A percentile compares a stretch with the other conserved stretches of the same genome.
Evolutionary conservation across 2,888 invertebrate genomes (phyloP).

Genomic region (Mesorhabditis spiculigera): DNA sequence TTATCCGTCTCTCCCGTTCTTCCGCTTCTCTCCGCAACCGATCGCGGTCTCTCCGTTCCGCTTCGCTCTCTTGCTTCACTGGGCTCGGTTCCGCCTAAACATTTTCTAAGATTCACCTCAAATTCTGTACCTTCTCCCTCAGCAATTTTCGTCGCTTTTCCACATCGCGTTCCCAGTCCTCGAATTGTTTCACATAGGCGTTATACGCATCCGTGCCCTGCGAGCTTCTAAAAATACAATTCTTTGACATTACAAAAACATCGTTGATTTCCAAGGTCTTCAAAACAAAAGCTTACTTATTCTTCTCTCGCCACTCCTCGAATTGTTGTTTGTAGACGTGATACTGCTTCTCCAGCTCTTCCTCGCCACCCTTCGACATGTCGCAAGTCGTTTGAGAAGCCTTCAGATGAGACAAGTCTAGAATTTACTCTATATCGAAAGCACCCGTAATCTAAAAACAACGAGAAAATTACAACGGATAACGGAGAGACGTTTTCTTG

Average conservation of each 20-base stretch:
- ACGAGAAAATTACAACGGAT: not conserved
- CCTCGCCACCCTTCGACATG: slow-evolving; percentile 25
- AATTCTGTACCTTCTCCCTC: slow-evolving; percentile 28
- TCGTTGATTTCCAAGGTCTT: not conserved
- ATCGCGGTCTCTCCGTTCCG: not conserved
- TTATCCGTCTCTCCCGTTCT: slow-evolving; percentile 8
- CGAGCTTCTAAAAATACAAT: slow-evolving; percentile 36
- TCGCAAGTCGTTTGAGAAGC: not conserved
- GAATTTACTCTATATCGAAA: not conserved
- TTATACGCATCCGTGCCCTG: slow-evolving; percentile 52
- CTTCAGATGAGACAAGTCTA: not conserved
- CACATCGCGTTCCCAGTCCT: slow-evolving; percentile 55
- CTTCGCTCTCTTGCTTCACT: not conserved
- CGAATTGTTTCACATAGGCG: slow-evolving; percentile 53
- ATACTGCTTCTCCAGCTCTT: slow-evolving; percentile 55
- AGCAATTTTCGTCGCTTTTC: slow-evolving; percentile 42
- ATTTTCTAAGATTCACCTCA: not conserved
- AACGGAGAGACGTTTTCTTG: not conserved
- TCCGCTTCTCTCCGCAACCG: not conserved
- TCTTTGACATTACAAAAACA: too few relatives aligned
- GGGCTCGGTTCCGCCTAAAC: not conserved
- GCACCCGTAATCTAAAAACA: not conserved
- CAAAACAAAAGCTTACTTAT: slow-evolving; percentile 36
- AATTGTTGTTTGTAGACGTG: slow-evolving; percentile 52
- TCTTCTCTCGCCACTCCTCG: slow-evolving; percentile 54